Percentiles rank a stretch among this genome's conserved stretches.
These are phyloP conservation scores for Zootermopsis nevadensis DNA, from an alignment of 2,888 invertebrate species.

Conservation along the genomic window DNA sequence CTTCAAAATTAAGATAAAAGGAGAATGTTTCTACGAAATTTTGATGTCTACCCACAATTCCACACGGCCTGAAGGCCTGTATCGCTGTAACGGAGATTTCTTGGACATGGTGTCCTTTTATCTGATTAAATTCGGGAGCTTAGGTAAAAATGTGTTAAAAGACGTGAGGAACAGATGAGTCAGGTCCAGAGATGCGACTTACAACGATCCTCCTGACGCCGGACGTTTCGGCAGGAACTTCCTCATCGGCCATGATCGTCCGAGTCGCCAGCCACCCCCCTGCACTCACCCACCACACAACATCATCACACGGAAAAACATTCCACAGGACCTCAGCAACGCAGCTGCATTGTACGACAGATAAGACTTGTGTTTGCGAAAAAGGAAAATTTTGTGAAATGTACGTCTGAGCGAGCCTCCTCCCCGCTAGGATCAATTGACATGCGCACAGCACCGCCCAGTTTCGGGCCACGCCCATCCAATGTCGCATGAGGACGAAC, in stretches of 20 bases:
- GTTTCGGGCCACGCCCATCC: neutral
- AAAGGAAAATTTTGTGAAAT: neutral
- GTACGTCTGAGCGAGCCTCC: neutral
- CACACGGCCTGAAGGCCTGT: no score
- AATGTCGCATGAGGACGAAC: neutral
- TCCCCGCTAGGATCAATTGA: neutral
- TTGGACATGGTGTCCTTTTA: no score
- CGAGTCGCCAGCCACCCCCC: neutral
- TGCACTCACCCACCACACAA: neutral
- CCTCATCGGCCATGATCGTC: slow-evolving; percentile 45
- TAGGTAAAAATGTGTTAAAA: no score
- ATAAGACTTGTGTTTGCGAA: neutral
- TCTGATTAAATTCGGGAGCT: no score
- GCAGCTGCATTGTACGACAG: neutral
- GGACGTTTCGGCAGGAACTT: slow-evolving; percentile 44
- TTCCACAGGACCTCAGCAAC: no score
- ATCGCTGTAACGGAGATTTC: no score
- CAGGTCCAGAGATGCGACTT: neutral
- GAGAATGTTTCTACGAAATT: no score
- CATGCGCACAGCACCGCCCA: neutral
- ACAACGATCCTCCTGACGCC: slow-evolving; percentile 41
- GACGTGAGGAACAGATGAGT: no score
- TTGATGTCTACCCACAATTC: no score
- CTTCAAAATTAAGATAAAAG: no score
- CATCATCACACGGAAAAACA: no score